A percentile compares a stretch with the other conserved stretches of the same genome.
These are phyloP conservation scores for Tenthredo amoena DNA, from an alignment of 2,888 invertebrate genomes.

Conservation along the genomic window DNA sequence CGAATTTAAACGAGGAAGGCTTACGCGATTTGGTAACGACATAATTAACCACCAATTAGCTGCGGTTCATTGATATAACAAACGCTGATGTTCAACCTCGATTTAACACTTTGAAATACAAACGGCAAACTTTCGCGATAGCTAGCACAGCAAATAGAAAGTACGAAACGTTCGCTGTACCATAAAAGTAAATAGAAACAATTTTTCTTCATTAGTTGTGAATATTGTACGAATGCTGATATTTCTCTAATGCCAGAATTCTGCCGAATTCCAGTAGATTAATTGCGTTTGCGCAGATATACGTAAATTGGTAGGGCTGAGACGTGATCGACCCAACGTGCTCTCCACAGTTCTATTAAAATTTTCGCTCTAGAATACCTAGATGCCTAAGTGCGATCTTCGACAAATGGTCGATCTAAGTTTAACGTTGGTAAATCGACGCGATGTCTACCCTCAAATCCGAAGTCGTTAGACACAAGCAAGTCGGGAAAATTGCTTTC, in stretches of 20 bases:
- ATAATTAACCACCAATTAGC: constrained; percentile 26
- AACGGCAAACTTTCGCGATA: background rate
- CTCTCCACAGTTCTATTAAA: constrained; percentile 11
- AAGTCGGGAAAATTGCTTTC: constrained; percentile 65
- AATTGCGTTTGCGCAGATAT: background rate
- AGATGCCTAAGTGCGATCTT: constrained; percentile 12
- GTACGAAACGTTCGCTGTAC: background rate
- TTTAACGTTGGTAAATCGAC: constrained; percentile 39
- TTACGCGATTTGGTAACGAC: background rate
- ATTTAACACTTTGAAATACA: background rate
- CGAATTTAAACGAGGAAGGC: background rate
- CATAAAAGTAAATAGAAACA: background rate
- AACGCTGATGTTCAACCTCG: background rate
- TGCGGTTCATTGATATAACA: background rate
- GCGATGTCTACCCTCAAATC: constrained; percentile 57
- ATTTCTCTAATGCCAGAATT: background rate
- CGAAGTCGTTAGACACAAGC: constrained; percentile 58
- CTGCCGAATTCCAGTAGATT: background rate
- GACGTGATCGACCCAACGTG: background rate
- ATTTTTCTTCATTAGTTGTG: background rate
- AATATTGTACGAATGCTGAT: background rate
- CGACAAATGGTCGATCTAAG: constrained; percentile 24
- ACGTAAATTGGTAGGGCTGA: background rate
- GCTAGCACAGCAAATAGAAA: background rate
- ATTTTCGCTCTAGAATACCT: background rate